Percentiles rank a stretch among this genome's conserved stretches.
Evolutionary conservation across 2,888 invertebrate species (phyloP).

Genomic region (Chydorus sphaericus): DNA sequence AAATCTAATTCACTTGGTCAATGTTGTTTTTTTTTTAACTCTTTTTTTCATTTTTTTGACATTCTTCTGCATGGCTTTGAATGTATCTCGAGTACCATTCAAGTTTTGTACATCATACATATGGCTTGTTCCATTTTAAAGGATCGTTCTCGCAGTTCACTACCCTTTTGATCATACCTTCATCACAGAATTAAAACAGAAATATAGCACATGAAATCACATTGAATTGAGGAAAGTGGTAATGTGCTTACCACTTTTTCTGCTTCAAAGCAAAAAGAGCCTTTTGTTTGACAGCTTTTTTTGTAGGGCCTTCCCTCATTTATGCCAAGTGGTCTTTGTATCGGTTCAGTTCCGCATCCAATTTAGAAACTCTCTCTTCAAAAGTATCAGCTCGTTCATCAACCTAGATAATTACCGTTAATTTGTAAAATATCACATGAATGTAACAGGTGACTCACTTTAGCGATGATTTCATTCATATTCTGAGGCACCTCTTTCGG

Average conservation of each 20-base stretch:
- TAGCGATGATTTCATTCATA: slow-evolving; percentile 75
- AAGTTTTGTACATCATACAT: slow-evolving; percentile 85
- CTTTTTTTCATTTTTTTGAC: slow-evolving; percentile 96
- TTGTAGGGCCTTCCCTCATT: slow-evolving; percentile 98
- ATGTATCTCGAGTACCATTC: slow-evolving; percentile 86
- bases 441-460: slow-evolving; percentile 42
- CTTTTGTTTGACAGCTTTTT: slow-evolving; percentile 94
- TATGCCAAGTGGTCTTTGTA: slow-evolving; percentile 97
- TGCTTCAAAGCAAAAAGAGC: slow-evolving; percentile 92
- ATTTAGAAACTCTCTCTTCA: slow-evolving; percentile 80
- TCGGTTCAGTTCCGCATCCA: slow-evolving; percentile 84
- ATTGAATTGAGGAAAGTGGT: background rate
- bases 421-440: background rate
- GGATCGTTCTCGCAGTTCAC: slow-evolving; percentile 80
- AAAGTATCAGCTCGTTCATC: slow-evolving; percentile 80
- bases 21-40: slow-evolving; percentile 96
- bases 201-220: background rate
- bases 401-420: slow-evolving; percentile 43
- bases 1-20: slow-evolving; percentile 78
- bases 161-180: slow-evolving; percentile 84
- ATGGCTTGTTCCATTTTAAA: slow-evolving; percentile 99
- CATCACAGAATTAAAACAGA: background rate
- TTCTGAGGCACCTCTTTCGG: slow-evolving; percentile 86
- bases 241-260: slow-evolving; percentile 62
- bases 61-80: slow-evolving; percentile 93